phyloP scores from a whole-genome alignment of 2,888 invertebrate species.

The Orgyia antiqua region DNA sequence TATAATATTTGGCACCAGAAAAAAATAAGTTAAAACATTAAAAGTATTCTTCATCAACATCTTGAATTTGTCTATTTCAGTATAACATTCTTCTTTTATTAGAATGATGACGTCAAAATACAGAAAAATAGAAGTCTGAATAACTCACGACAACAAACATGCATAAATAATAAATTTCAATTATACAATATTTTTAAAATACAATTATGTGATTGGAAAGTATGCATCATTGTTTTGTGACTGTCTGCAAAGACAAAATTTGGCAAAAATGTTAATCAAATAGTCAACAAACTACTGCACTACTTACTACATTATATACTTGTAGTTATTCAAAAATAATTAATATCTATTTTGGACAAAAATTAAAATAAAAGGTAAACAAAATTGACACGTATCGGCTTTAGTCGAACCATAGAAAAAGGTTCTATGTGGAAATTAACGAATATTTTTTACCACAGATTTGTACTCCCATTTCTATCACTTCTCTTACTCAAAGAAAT shows the following conservation, averaged over 20 bases:
- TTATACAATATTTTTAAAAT: no score
- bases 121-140: constrained; percentile 4
- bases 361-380: constrained; percentile 8
- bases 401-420: constrained; percentile 1
- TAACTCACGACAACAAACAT: constrained; percentile 2
- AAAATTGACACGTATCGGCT: constrained; percentile 1
- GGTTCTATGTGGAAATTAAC: no score
- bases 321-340: constrained; percentile 10
- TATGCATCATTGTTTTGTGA: constrained; percentile 37
- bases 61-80: no score
- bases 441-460: no score
- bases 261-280: constrained; percentile 17
- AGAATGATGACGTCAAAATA: no score
- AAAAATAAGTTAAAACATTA: no score
- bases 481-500: no score
- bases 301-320: constrained; percentile 14
- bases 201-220: no score
- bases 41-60: no score
- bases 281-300: constrained; percentile 17
- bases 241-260: constrained; percentile 27
- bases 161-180: constrained; percentile 9
- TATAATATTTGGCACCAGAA: no score
- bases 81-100: no score
- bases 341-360: constrained; percentile 12
- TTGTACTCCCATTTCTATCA: no score